phyloP scores from a whole-genome alignment of 37 sponge, comb jelly and placozoan species.

The Agelas oroides region DNA sequence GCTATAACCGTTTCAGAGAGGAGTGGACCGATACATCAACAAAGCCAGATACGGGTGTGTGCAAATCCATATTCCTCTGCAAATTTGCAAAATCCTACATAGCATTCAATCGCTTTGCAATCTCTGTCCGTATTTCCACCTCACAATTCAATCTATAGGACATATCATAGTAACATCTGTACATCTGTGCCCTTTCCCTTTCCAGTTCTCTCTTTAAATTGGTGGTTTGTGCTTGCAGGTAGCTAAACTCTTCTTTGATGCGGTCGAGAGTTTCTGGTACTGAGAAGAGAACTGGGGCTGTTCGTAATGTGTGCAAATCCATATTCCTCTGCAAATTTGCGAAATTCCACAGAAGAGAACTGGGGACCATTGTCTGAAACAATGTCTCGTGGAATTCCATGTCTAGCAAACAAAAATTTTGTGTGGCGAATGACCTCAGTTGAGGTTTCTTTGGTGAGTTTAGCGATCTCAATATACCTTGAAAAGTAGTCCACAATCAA shows the following conservation, averaged over 20 bases:
- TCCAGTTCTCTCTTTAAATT: no score
- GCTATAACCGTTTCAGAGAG: no score
- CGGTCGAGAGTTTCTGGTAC: constrained; percentile 60
- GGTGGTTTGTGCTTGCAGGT: constrained; percentile 65
- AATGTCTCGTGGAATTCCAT: constrained; percentile 64
- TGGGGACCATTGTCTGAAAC: constrained; percentile 73
- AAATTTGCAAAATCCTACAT: constrained; percentile 29
- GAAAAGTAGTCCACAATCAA: no score
- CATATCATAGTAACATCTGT: no score
- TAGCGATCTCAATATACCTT: constrained; percentile 40
- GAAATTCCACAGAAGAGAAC: constrained; percentile 27
- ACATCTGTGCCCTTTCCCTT: no score
- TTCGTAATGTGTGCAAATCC: constrained; percentile 57
- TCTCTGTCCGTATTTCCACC: no score
- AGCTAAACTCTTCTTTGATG: constrained; percentile 74
- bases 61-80: constrained; percentile 51
- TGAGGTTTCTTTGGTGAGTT: background rate
- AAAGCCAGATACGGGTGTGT: no score
- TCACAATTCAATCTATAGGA: no score
- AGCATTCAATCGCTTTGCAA: no score
- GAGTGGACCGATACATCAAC: no score
- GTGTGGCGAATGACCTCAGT: constrained; percentile 2
- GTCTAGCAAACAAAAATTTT: constrained; percentile 60
- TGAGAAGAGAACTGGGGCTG: constrained; percentile 61
- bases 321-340: constrained; percentile 48